Percentiles rank a stretch among this genome's conserved stretches.
These are phyloP conservation scores for Corella eumyota DNA, from an alignment of 23 tunicate species.

Conservation along the genomic window DNA sequence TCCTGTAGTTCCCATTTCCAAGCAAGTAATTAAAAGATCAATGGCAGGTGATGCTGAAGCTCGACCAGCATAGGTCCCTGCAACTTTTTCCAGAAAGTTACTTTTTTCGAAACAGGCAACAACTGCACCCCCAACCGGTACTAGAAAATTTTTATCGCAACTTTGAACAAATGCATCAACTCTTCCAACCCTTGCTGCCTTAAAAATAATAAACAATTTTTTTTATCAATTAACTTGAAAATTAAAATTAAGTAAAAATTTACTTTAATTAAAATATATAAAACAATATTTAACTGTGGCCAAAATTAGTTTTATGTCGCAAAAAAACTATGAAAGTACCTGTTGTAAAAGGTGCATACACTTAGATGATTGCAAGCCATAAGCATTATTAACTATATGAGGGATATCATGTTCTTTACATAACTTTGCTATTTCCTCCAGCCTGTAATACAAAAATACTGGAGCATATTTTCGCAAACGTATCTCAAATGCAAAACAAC, in stretches of 20 bases:
- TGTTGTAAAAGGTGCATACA: slow-evolving; percentile 49
- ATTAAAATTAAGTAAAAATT: too few relatives aligned
- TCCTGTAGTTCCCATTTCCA: slow-evolving; percentile 75
- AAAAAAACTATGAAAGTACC: too few relatives aligned
- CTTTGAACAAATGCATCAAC: slow-evolving; percentile 95
- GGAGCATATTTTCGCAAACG: neutral
- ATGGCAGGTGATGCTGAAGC: slow-evolving; percentile 88
- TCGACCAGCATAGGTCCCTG: slow-evolving; percentile 92
- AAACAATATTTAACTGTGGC: too few relatives aligned
- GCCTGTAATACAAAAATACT: slow-evolving; percentile 8
- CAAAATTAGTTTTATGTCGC: too few relatives aligned
- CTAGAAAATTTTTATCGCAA: slow-evolving; percentile 92
- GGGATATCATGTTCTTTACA: slow-evolving; percentile 68
- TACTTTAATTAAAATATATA: too few relatives aligned
- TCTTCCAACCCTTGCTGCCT: slow-evolving; percentile 82
- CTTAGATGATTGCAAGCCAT: slow-evolving; percentile 81
- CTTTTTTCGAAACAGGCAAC: slow-evolving; percentile 34
- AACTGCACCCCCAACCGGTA: slow-evolving; percentile 96
- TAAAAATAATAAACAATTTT: neutral
- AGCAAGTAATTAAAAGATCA: slow-evolving; percentile 69
- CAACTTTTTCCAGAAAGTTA: slow-evolving; percentile 39
- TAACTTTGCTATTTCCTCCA: slow-evolving; percentile 68
- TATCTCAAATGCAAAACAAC: too few relatives aligned
- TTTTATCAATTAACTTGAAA: too few relatives aligned
- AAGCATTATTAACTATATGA: slow-evolving; percentile 94